These are phyloP conservation scores for Neomonachus schauinslandi DNA, from an alignment of 2,113 vertebrate genomes.

Conservation along the genomic window DNA sequence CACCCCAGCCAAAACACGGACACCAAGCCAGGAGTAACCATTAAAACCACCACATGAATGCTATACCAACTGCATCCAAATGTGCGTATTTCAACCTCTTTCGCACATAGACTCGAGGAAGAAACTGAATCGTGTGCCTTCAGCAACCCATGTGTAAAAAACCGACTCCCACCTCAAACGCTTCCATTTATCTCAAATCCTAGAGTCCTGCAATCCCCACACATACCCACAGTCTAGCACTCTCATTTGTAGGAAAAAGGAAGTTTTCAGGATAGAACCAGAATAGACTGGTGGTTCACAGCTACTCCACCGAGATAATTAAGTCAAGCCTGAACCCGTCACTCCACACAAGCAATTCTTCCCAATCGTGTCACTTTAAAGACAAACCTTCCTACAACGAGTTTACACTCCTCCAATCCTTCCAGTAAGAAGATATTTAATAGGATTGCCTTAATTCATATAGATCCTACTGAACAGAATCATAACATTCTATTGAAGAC, in stretches of 20 bases:
- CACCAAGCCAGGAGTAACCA: background rate
- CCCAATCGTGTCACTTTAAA: background rate
- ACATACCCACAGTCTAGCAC: background rate
- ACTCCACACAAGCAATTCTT: background rate
- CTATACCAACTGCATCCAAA: too few relatives aligned
- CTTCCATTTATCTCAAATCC: background rate
- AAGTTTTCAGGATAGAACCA: background rate
- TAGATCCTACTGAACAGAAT: background rate
- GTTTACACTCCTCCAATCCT: background rate
- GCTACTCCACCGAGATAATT: background rate
- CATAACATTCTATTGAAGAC: background rate
- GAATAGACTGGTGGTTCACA: background rate
- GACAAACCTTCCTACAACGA: background rate
- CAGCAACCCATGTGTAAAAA: background rate
- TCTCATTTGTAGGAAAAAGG: background rate
- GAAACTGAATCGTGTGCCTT: background rate
- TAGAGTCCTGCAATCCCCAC: background rate
- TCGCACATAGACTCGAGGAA: background rate
- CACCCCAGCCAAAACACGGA: background rate
- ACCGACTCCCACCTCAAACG: background rate
- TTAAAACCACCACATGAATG: background rate
- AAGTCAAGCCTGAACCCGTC: background rate
- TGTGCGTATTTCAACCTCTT: background rate
- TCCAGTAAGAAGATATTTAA: background rate
- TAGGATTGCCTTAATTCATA: background rate